Evolutionary conservation across 1,140 invertebrate species (phyloP), one percentile per base, ranked within the genome.

Genomic region (Proctacanthus coquilletti): DNA sequence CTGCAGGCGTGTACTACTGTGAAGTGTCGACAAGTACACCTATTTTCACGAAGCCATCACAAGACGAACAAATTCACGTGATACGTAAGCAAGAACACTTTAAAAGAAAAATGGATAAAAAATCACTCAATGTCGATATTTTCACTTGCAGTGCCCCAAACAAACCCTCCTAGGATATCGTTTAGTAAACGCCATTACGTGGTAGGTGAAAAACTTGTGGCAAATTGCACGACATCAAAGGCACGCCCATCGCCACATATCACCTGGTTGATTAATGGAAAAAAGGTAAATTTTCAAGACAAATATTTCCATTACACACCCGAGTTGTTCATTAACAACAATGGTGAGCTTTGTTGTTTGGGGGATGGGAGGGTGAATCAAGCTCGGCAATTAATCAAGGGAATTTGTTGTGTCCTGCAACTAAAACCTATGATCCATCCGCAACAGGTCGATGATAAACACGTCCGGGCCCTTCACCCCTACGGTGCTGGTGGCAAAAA

Each of bases 251-350:
- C 78, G 14, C 80, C 82, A 4, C 72, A 82, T 49, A 72, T 87
- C 50, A 81, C 78, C 35, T 86, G 82, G 82, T 68, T 82, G 45
- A 75, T 86, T 51, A 86, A 87, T 60, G 76, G 75, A 43, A 70
- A 77, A 54, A 77, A 80, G 74, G 81, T 84, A 71, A 70, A 58
- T 63, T 45, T 32, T 29, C 19, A 21, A 15, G 36, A 38, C 41
- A 36, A 20, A 6, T 25, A 38, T n/a, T n/a, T n/a, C n/a, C n/a
- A n/a, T n/a, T n/a, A n/a, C n/a, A n/a, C n/a, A n/a, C n/a, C n/a
- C n/a, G n/a, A n/a, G n/a, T n/a, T n/a, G n/a, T n/a, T n/a, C n/a
- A n/a, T n/a, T n/a, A n/a, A n/a, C n/a, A n/a, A n/a, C n/a, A n/a
- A n/a, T n/a, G n/a, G n/a, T n/a, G n/a, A n/a, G n/a, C n/a, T n/a